Evolutionary conservation across 2,113 vertebrate species (phyloP), one percentile per base, ranked within the genome.

Genomic region (Balaenoptera acutorostrata): DNA sequence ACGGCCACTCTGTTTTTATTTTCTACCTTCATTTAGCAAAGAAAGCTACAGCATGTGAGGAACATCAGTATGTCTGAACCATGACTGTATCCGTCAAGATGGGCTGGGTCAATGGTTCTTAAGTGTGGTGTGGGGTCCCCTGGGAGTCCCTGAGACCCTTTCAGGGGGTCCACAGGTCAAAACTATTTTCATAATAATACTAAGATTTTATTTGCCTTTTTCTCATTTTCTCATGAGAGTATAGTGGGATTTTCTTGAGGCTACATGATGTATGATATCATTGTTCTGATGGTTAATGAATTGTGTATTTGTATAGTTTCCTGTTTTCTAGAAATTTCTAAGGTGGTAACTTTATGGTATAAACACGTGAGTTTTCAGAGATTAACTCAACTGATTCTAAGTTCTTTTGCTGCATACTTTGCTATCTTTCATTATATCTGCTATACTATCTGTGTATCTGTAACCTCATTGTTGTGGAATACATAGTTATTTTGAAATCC

Each of bases 311-410:
- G 11, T 63, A 23, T 3, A 75, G 29, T 41, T 52, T 61, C n/a
- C 33, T 9, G 61, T 52, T 91, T 89, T 74, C 92, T 75, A 68
- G 89, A 80, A 88, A 91, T 64, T 44, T 95, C 39, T 52, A 44
- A 77, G 13, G 39, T 63, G 41, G 33, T 31, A 41, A 29, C n/a
- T 88, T 82, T 39, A 93, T 11, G 21, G 18, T 52, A 85, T 44
- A 74, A 84, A 92, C 11, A 85, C 10, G 36, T 27, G n/a, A 52
- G 39, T 72, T 69, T 92, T 89, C 39, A 89, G 88, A 77, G 59
- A 82, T 15, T 3, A 49, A 52, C 31, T 57, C 52, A 59, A 29
- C 0, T 29, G 44, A 17, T 44, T 88, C 41, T 88, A 68, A 91
- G 61, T 25, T 69, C 27, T 25, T 33, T 21, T 29, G 21, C 77